Conservation (phyloP, 2,888 invertebrate species). For the Drosophila koepferae region DNA sequence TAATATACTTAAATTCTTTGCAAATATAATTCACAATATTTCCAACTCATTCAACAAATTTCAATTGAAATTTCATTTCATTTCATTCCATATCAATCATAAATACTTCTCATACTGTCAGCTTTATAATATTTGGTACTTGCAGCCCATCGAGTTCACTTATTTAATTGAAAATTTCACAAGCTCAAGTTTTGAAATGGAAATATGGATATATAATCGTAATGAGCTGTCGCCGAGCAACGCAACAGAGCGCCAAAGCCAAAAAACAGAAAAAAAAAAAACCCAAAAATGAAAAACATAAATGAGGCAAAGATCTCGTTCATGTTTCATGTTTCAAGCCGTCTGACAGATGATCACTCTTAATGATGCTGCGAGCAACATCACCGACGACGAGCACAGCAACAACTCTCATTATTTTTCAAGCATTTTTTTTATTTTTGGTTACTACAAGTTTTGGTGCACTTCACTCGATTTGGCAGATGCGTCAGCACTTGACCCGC, state of each 20-base stretch:
- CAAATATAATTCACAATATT: not conserved
- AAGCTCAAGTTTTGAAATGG: constrained; percentile 42
- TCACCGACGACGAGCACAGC: constrained; percentile 28
- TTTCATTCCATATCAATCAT: not conserved
- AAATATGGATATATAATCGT: constrained; percentile 36
- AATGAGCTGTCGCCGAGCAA: constrained; percentile 48
- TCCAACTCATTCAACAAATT: not conserved
- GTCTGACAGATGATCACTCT: constrained; percentile 80
- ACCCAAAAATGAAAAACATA: constrained; percentile 39
- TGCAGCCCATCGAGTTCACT: constrained; percentile 26
- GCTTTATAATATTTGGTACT: constrained; percentile 15
- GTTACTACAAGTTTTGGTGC: constrained; percentile 73
- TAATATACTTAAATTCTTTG: not conserved
- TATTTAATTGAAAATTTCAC: constrained; percentile 61
- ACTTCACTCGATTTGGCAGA: constrained; percentile 78
- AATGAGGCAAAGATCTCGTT: constrained; percentile 65
- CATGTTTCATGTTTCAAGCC: constrained; percentile 48
- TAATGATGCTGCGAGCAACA: constrained; percentile 74
- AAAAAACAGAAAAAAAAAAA: constrained; percentile 21
- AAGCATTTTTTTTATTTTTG: constrained; percentile 69
- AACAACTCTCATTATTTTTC: constrained; percentile 70
- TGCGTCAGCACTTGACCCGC: constrained; percentile 78
- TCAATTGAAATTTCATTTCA: not conserved
- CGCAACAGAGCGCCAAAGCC: constrained; percentile 8
- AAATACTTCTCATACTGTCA: constrained; percentile 1